Conservation (phyloP, 1,140 invertebrate species). For the Drosophila punjabiensis region DNA sequence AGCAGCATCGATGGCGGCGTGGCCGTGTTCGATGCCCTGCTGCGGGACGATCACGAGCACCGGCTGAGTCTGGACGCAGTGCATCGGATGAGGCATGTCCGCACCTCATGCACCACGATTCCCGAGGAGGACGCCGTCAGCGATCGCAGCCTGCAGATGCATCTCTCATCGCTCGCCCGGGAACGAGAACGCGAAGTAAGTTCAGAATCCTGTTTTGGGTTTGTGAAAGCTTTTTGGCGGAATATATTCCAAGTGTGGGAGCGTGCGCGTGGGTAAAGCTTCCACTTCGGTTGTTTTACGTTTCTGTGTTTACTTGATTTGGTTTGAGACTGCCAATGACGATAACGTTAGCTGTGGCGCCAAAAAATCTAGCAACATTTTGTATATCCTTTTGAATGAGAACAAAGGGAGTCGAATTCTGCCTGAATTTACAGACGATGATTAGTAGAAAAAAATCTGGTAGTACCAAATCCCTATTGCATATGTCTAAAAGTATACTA, state of each 20-base stretch:
- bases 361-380: not conserved
- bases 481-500: not conserved
- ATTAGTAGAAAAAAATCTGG: not conserved
- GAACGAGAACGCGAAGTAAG: constrained; percentile 24
- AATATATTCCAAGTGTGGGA: constrained; percentile 34
- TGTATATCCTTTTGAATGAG: not conserved
- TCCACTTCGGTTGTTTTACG: constrained; percentile 20
- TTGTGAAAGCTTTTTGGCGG: constrained; percentile 40
- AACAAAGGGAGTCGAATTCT: too few species aligned
- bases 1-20: constrained; percentile 77
- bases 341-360: constrained; percentile 6
- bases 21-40: constrained; percentile 65
- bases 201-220: constrained; percentile 4
- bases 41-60: constrained; percentile 76
- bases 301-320: constrained; percentile 9
- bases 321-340: constrained; percentile 25
- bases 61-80: constrained; percentile 72
- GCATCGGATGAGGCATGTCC: constrained; percentile 76
- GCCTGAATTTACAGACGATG: too few species aligned
- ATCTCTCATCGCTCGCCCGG: constrained; percentile 17
- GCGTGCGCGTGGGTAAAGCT: constrained; percentile 54
- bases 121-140: constrained; percentile 83
- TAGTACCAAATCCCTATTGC: not conserved
- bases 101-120: constrained; percentile 81
- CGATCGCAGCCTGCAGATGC: constrained; percentile 33